Evolutionary conservation across 2,888 invertebrate genomes (phyloP), one percentile per base, ranked within the genome.

Genomic region (Marasmarcha lunaedactyla): DNA sequence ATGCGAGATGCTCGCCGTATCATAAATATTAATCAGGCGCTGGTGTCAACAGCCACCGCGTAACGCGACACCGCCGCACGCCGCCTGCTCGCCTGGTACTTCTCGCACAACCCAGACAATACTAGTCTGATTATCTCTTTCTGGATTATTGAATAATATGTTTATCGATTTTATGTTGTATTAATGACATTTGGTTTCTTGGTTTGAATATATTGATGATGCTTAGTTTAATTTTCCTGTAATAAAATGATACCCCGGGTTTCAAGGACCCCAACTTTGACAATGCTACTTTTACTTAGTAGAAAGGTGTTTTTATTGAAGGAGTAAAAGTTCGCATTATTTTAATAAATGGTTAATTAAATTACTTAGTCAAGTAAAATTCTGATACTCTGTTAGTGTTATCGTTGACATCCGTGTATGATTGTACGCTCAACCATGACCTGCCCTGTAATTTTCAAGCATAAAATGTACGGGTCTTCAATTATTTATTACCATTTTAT

Each of bases 21-120:
- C 83, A 83, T 83, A 83, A 83, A 83, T 83, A 83, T 83, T 83
- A 83, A 83, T 83, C 83, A 83, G 79, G 78, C 83, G 68, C 74
- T 81, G 83, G 83, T 81, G 83, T 83, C 83, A 81, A 83, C 83
- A 81, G 83, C 83, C 83, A 81, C 79, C 72, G 78, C 79, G 83
- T 81, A 81, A 81, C 81, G 74, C 72, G 81, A 81, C 71, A 79
- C 76, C 72, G 69, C 69, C 55, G 60, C 76, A 71, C 77, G 71
- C 70, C 71, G 64, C 71, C 20, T 78, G 72, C 59, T 63, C 59
- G 71, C 74, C 74, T 78, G 71, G 71, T 79, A 73, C 78, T 71
- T 58, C 30, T 4, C 2, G 30, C 10, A 11, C 6, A 30, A n/a
- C 30, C 63, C 59, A 71, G 65, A 69, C 70, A 43, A 51, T 50